These are phyloP conservation scores for Chamaea fasciata DNA, from an alignment of 2,113 vertebrate species.

Conservation along the genomic window DNA sequence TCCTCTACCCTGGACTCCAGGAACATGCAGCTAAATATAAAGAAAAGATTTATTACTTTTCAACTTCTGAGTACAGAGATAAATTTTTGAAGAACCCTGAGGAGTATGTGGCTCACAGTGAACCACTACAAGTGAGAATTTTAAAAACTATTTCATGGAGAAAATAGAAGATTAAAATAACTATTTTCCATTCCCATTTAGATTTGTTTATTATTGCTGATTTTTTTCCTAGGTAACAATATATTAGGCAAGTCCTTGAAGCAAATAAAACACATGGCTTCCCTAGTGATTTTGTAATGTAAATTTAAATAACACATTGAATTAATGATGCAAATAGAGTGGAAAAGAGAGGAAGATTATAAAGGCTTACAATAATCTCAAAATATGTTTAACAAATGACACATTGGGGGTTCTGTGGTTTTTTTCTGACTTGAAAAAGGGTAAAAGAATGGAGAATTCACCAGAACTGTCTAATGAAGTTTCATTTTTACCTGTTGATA, in stretches of 20 bases:
- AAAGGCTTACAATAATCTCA: background rate
- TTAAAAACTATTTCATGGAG: background rate
- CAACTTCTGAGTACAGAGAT: conserved; percentile 75
- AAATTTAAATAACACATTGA: background rate
- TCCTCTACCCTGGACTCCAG: conserved; percentile 76
- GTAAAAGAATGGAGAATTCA: background rate
- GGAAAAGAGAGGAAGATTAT: background rate
- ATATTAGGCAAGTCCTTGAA: background rate
- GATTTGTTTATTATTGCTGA: background rate
- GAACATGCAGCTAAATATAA: conserved; percentile 83
- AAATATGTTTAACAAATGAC: background rate
- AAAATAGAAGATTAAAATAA: background rate
- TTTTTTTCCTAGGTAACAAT: background rate
- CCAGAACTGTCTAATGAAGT: background rate
- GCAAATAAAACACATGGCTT: background rate
- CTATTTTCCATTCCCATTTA: background rate
- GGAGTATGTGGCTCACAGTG: conserved; percentile 74
- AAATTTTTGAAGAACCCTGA: conserved; percentile 83
- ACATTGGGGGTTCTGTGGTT: background rate
- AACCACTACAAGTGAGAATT: conserved; percentile 80
- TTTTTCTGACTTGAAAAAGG: background rate
- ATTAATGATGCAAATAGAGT: background rate
- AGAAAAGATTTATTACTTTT: conserved; percentile 87
- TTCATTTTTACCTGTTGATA: background rate
- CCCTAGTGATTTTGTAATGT: background rate